Evolutionary conservation across 2,113 vertebrate species (phyloP).

Genomic region (Laticauda laticaudata): DNA sequence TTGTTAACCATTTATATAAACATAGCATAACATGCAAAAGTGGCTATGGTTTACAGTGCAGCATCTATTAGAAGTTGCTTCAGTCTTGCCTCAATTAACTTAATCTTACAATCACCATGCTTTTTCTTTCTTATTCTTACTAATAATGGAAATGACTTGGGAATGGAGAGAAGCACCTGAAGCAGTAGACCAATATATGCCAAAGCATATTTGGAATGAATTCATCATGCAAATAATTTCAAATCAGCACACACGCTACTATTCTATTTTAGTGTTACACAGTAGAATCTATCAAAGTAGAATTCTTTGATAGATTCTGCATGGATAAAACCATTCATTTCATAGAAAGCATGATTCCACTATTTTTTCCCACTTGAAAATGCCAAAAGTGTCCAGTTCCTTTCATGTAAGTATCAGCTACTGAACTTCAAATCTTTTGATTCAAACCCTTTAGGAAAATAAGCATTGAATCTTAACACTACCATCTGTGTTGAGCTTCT

Average conservation of each 20-base stretch:
- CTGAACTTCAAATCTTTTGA: not conserved
- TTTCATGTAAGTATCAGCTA: not conserved
- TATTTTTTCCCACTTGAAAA: not conserved
- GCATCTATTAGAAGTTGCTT: not conserved
- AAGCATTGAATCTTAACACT: not conserved
- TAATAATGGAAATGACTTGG: not conserved
- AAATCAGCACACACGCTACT: not conserved
- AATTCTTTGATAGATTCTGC: not conserved
- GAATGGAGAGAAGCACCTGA: not conserved
- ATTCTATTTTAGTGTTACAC: not conserved
- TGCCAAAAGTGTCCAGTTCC: not conserved
- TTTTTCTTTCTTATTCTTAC: not conserved
- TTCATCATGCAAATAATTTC: not conserved
- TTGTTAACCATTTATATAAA: not conserved
- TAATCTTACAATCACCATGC: not conserved
- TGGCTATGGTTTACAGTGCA: not conserved
- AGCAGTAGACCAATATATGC: not conserved
- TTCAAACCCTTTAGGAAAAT: not conserved
- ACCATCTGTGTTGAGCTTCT: not conserved
- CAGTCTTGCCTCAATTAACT: not conserved
- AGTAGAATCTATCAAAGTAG: not conserved
- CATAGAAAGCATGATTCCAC: not conserved
- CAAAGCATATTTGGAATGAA: not conserved
- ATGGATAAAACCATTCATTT: not conserved
- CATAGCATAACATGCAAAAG: not conserved